Percentiles rank a stretch among this genome's conserved stretches.
These are phyloP conservation scores for Cuniculus paca DNA, from an alignment of 2,797 vertebrate genomes.

Conservation along the genomic window DNA sequence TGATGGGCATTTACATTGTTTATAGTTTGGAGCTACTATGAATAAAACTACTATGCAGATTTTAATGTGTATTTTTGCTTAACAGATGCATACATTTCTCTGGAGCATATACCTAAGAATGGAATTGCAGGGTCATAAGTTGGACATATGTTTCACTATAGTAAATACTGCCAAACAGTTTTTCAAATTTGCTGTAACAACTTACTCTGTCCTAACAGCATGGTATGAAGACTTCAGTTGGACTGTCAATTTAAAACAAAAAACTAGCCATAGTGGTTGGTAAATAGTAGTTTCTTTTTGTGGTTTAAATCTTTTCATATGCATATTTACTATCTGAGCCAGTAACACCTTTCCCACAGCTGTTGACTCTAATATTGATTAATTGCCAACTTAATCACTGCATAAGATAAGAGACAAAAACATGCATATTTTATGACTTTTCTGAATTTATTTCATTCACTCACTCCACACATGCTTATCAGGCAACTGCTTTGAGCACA, in stretches of 20 bases:
- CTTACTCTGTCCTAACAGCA: conserved; percentile 45
- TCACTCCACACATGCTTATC: conserved; percentile 45
- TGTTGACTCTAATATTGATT: neutral
- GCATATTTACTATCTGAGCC: neutral
- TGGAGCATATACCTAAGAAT: neutral
- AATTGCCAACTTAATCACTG: neutral
- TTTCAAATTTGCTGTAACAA: conserved; percentile 29
- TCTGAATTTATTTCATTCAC: neutral
- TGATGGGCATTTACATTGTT: neutral
- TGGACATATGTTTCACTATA: neutral
- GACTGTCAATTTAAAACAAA: neutral
- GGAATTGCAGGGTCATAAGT: neutral
- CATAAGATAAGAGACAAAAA: neutral
- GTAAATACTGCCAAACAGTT: conserved; percentile 9
- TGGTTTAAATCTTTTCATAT: neutral
- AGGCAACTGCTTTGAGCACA: neutral
- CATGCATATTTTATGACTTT: neutral
- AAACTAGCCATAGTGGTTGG: neutral
- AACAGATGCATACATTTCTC: neutral
- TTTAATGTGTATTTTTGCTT: neutral
- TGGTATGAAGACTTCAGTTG: neutral
- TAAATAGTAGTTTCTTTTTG: neutral
- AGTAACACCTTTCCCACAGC: neutral
- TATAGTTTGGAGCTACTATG: neutral
- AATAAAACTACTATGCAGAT: neutral